Evolutionary conservation across 35 echinoderm and acorn worm genomes (phyloP).

Genomic region (Patiria miniata): DNA sequence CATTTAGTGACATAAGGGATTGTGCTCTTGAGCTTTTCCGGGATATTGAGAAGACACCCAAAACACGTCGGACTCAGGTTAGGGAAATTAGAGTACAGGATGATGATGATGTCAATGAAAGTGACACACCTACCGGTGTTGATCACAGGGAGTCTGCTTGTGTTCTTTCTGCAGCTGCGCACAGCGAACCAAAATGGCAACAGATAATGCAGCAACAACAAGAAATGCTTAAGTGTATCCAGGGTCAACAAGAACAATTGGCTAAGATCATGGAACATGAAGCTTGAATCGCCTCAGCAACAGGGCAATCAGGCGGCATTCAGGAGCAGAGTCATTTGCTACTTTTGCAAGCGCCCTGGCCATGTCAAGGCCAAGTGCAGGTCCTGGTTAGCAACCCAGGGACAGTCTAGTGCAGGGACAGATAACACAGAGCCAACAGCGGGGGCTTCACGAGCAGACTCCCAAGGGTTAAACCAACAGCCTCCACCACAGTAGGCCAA

Average conservation of each 20-base stretch:
- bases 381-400: no score
- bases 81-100: neutral
- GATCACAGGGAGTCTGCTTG: neutral
- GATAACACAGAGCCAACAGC: no score
- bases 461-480: no score
- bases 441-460: no score
- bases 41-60: neutral
- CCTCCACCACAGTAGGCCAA: no score
- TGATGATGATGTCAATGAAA: neutral
- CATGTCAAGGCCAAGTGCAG: neutral
- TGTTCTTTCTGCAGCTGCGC: neutral
- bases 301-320: neutral
- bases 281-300: no score
- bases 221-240: neutral
- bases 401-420: no score
- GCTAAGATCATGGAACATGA: neutral
- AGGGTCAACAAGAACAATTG: neutral
- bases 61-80: neutral
- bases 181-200: neutral
- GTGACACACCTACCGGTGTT: no score
- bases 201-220: neutral
- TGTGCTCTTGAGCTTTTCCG: neutral
- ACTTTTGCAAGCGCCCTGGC: neutral
- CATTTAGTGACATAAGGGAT: neutral
- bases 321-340: neutral